Conservation (phyloP, 2,113 vertebrate genomes). For the Chiloscyllium plagiosum region DNA sequence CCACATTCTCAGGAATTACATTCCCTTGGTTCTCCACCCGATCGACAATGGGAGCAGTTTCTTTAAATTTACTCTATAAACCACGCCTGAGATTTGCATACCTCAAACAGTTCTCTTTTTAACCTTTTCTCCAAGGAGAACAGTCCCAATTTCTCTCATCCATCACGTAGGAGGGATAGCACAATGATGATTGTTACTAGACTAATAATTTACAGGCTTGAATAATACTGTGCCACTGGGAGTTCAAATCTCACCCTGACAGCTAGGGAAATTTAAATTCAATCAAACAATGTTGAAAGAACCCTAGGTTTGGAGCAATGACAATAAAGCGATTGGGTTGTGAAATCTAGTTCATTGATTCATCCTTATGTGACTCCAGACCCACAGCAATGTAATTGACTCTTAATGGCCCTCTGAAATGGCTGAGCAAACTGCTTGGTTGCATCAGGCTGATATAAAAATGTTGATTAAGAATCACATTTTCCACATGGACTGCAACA, state of each 20-base stretch:
- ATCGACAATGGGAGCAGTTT: neutral
- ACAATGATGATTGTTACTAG: neutral
- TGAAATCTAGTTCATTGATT: too few relatives aligned
- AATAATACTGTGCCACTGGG: too few relatives aligned
- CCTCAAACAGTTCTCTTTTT: neutral
- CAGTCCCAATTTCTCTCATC: neutral
- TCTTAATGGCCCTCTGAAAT: too few relatives aligned
- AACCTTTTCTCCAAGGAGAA: neutral
- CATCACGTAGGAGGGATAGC: neutral
- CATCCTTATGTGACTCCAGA: too few relatives aligned
- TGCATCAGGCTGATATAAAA: too few relatives aligned
- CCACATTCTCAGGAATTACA: neutral
- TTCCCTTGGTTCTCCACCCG: neutral
- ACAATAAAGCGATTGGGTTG: too few relatives aligned
- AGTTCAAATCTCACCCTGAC: neutral
- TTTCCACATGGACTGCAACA: too few relatives aligned
- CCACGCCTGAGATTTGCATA: neutral
- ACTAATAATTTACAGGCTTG: neutral
- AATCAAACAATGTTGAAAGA: too few relatives aligned
- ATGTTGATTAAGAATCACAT: too few relatives aligned
- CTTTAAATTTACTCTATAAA: neutral
- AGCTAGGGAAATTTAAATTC: neutral
- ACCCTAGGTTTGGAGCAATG: too few relatives aligned
- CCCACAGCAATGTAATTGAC: too few relatives aligned
- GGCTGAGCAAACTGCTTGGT: too few relatives aligned